phyloP scores from a whole-genome alignment of 2,888 invertebrate species.

The Gryllus longicercus region DNA sequence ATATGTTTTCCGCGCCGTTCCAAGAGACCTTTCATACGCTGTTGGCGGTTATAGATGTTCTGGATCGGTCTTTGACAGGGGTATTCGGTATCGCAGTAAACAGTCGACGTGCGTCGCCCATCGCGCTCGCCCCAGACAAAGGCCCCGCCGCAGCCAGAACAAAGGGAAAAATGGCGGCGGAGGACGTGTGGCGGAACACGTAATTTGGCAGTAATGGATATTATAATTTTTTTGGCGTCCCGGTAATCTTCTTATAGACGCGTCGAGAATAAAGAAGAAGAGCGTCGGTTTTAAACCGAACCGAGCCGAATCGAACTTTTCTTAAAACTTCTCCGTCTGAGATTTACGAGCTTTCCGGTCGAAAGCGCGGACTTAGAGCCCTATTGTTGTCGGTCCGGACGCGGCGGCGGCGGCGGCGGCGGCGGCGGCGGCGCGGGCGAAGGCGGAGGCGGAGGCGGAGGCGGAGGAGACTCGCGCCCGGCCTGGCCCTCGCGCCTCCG shows the following conservation, averaged over 20 bases:
- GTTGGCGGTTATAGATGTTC: neutral
- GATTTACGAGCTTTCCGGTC: neutral
- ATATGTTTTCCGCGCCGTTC: neutral
- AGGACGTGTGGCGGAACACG: neutral
- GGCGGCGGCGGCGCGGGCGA: too few species aligned
- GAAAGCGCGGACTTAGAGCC: neutral
- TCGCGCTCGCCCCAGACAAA: neutral
- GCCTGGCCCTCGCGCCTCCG: neutral
- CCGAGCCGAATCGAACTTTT: conserved; percentile 17
- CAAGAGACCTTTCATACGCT: neutral
- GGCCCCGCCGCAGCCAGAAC: neutral
- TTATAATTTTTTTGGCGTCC: neutral
- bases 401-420: too few species aligned
- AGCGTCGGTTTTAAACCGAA: neutral
- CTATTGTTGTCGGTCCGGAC: neutral
- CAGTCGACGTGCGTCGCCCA: neutral
- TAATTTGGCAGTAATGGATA: conserved; percentile 17
- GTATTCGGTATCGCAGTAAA: neutral
- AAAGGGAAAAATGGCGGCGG: neutral
- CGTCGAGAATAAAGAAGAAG: neutral
- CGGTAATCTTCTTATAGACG: conserved; percentile 1
- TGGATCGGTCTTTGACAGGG: neutral
- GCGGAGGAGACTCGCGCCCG: too few species aligned
- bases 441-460: too few species aligned
- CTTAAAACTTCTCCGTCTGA: neutral